Base-by-base conservation (phyloP, 2,888 invertebrate genomes). In the Aspidiotus rigidus region DNA sequence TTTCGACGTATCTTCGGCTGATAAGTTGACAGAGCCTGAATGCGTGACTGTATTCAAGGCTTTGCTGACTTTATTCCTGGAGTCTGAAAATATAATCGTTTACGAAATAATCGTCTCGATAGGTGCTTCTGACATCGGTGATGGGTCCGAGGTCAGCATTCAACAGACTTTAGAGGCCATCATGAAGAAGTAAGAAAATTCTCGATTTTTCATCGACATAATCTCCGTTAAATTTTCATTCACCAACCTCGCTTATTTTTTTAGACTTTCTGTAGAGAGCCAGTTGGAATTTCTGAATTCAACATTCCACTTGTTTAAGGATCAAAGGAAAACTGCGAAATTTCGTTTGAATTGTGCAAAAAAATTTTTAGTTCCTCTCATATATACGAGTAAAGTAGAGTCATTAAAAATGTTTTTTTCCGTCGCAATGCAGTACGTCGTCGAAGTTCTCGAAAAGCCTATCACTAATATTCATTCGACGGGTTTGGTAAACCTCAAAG, bases 261-360 rank as follows among this genome's bases (percentile, higher is more conserved):
- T 2, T 10, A 13, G 40, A 62, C 17, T 28, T 17, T 62, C 62
- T n/a, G 44, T 28, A 1, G 64, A 64, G 6, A n/a, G 28, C 2
- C 55, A 55, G 7, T 9, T 64, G 10, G 28, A 55, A n/a, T 28
- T 55, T 5, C 9, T 64, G n/a, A 39, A 64, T 15, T 10, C 54
- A 15, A 40, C 64, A n/a, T 64, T 42, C 39, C 13, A 28, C 17
- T 10, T 64, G 64, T 64, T 54, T 40, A 54, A 64, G 16, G 54
- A 64, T 15, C 7, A 7, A n/a, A 40, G 39, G 7, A 39, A 39
- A 10, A 40, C 17, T 11, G 40, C 49, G 9, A 16, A 28, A 28
- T 28, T 54, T 28, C 44, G 54, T 17, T 17, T 64, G 7, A 54
- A 54, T 40, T 28, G 53, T 1, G 39, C 53, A 7, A 17, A 64